Percentiles rank a stretch among this genome's conserved stretches.
phyloP scores from a whole-genome alignment of 2,888 invertebrate species.

The Rhogogaster chlorosoma region DNA sequence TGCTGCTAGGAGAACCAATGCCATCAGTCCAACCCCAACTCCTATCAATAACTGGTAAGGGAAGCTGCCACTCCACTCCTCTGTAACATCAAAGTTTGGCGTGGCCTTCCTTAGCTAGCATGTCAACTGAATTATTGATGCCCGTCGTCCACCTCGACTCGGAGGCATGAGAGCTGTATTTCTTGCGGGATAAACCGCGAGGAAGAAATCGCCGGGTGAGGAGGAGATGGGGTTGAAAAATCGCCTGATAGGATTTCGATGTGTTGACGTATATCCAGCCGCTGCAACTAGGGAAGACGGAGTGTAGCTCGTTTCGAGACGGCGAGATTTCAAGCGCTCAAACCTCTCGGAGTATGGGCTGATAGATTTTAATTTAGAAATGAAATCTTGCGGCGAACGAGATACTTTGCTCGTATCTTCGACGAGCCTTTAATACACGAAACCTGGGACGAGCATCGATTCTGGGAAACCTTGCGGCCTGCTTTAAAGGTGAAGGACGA shows the following conservation, averaged over 20 bases:
- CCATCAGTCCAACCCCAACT: conserved; percentile 82
- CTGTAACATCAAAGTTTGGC: conserved; percentile 61
- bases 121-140: conserved; percentile 30
- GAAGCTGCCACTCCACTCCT: conserved; percentile 73
- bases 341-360: background rate
- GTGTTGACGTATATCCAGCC: background rate
- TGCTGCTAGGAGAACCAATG: conserved; percentile 84
- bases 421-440: conserved; percentile 25
- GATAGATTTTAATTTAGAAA: conserved; percentile 12
- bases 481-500: conserved; percentile 47
- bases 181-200: background rate
- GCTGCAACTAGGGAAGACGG: background rate
- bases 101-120: conserved; percentile 1
- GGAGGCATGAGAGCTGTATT: background rate
- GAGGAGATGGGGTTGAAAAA: background rate
- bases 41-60: conserved; percentile 82
- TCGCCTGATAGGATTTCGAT: background rate
- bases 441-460: conserved; percentile 35
- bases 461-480: conserved; percentile 18
- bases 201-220: background rate
- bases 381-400: background rate
- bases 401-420: background rate
- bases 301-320: background rate
- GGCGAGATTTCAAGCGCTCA: background rate
- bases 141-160: background rate